phyloP scores from a whole-genome alignment of 2,797 vertebrate species.

The Arrhamphus sclerolepis region DNA sequence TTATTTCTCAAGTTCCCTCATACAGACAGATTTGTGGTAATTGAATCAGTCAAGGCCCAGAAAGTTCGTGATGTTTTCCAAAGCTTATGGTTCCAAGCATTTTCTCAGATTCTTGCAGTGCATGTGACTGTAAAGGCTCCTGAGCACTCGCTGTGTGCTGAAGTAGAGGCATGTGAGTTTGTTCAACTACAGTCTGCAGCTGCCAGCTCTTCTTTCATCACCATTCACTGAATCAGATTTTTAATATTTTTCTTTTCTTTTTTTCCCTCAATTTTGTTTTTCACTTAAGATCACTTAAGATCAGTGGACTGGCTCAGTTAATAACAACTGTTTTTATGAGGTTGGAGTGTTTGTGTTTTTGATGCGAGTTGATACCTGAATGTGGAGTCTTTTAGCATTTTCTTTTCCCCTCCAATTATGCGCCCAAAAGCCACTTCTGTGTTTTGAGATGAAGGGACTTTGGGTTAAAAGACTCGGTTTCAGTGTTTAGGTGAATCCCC shows the following conservation, averaged over 20 bases:
- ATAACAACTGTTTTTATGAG: no score
- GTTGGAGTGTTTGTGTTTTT: no score
- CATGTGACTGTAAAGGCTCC: slow-evolving; percentile 74
- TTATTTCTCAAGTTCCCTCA: not conserved
- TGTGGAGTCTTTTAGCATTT: slow-evolving; percentile 2
- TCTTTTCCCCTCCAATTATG: not conserved
- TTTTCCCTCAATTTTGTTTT: slow-evolving; percentile 8
- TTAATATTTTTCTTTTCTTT: not conserved
- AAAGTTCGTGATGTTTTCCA: slow-evolving; percentile 39
- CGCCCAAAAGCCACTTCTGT: no score
- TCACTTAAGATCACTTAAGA: not conserved
- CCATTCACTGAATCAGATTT: slow-evolving; percentile 16
- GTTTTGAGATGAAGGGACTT: not conserved
- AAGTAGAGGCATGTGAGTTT: slow-evolving; percentile 80
- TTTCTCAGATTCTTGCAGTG: slow-evolving; percentile 44
- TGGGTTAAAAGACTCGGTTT: not conserved
- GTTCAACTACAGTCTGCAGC: slow-evolving; percentile 60
- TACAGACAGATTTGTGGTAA: not conserved
- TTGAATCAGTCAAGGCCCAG: slow-evolving; percentile 31
- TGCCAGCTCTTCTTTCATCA: slow-evolving; percentile 23
- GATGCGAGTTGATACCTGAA: not conserved
- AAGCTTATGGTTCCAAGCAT: slow-evolving; percentile 39
- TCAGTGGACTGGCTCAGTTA: not conserved
- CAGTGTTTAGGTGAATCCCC: not conserved
- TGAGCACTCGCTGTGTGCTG: slow-evolving; percentile 58